Evolutionary conservation across 2,113 vertebrate species (phyloP).

Genomic region (Pristiophorus japonicus): DNA sequence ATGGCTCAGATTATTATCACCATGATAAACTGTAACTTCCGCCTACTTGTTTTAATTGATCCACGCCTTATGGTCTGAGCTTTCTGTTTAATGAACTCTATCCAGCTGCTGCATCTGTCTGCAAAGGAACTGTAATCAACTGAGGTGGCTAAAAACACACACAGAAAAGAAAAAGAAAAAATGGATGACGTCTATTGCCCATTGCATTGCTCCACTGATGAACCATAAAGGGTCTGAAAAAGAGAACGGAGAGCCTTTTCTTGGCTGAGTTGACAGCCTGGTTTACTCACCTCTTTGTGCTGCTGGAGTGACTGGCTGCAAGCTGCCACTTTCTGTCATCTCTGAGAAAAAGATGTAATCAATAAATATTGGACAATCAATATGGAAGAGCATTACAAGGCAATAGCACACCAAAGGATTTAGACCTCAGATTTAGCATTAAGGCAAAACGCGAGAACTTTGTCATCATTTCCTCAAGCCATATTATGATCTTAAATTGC

Average conservation of each 20-base stretch:
- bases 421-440: background rate
- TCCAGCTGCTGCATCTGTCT: constrained; percentile 99
- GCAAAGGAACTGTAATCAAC: constrained; percentile 99
- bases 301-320: constrained; percentile 67
- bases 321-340: constrained; percentile 63
- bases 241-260: constrained; percentile 54
- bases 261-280: constrained; percentile 42
- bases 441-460: background rate
- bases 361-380: background rate
- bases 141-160: constrained; percentile 83
- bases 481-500: background rate
- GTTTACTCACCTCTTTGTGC: constrained; percentile 75
- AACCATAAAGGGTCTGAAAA: constrained; percentile 57
- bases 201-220: constrained; percentile 61
- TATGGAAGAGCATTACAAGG: background rate
- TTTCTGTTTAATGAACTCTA: constrained; percentile 99
- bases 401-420: background rate
- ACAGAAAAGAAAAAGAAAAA: constrained; percentile 65
- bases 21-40: constrained; percentile 76
- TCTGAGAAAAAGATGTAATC: constrained; percentile 61
- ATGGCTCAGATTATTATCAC: constrained; percentile 73
- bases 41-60: constrained; percentile 99
- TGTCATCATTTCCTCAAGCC: background rate
- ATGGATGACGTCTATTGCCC: constrained; percentile 73
- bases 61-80: constrained; percentile 99